Conservation (phyloP, 2,888 invertebrate species). For the Campaea margaritaria region DNA sequence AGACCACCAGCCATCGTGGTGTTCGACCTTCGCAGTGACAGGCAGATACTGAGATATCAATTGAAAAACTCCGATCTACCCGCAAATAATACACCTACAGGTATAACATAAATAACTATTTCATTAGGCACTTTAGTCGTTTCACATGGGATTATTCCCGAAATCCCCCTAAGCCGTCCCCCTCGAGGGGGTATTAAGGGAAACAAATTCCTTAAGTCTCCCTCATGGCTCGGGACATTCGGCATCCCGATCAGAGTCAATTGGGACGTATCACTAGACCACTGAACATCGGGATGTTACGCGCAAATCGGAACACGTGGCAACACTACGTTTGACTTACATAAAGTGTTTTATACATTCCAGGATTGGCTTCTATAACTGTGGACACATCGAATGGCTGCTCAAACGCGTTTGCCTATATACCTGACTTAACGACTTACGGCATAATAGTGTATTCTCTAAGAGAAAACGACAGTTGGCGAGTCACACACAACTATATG, state of each 20-base stretch:
- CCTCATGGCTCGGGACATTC: too few relatives aligned
- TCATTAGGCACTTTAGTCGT: too few relatives aligned
- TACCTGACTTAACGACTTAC: constrained; percentile 87
- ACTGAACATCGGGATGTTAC: too few relatives aligned
- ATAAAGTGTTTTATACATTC: too few relatives aligned
- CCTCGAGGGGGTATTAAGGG: too few relatives aligned
- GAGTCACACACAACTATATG: constrained; percentile 90
- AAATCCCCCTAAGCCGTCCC: too few relatives aligned
- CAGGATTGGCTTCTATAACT: constrained; percentile 88
- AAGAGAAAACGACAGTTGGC: constrained; percentile 87
- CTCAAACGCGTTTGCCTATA: constrained; percentile 88
- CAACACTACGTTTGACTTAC: too few relatives aligned
- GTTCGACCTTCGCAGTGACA: constrained; percentile 87
- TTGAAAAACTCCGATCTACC: constrained; percentile 76
- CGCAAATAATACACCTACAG: constrained; percentile 69
- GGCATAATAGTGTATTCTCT: constrained; percentile 87
- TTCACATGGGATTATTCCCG: too few relatives aligned
- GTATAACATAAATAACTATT: constrained; percentile 41
- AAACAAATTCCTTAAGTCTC: too few relatives aligned
- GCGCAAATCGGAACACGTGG: too few relatives aligned
- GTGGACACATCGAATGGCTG: constrained; percentile 88
- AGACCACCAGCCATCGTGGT: constrained; percentile 87
- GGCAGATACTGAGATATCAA: constrained; percentile 83
- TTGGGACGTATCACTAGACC: too few relatives aligned
- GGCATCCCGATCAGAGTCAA: too few relatives aligned